These are phyloP conservation scores for Biston betularia DNA, from an alignment of 2,888 invertebrate species.

Conservation along the genomic window DNA sequence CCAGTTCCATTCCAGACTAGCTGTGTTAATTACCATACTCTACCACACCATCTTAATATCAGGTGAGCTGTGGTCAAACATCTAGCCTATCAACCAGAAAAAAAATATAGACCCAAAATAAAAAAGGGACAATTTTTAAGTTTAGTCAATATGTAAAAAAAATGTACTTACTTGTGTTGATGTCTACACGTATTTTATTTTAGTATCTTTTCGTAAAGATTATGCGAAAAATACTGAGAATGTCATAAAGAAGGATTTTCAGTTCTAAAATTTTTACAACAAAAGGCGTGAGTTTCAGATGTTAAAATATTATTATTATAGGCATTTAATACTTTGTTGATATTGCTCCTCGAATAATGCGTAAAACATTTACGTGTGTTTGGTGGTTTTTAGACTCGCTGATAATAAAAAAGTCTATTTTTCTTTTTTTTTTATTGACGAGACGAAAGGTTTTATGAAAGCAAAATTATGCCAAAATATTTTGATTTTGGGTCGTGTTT, in stretches of 20 bases:
- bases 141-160: no score
- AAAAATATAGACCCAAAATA: no score
- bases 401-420: conserved; percentile 34
- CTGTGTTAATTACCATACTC: no score
- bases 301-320: conserved; percentile 21
- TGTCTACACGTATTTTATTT: background rate
- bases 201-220: background rate
- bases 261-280: conserved; percentile 13
- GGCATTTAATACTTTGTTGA: conserved; percentile 20
- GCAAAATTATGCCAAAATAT: conserved; percentile 18
- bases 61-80: no score
- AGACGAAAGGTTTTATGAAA: conserved; percentile 29
- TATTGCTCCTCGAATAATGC: conserved; percentile 24
- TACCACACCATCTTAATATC: no score
- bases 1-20: no score
- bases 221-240: background rate
- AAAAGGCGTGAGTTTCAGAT: conserved; percentile 5
- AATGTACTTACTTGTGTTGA: no score
- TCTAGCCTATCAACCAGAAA: no score
- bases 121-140: no score
- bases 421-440: conserved; percentile 29
- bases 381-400: conserved; percentile 26
- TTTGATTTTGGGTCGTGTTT: conserved; percentile 21
- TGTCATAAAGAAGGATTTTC: conserved; percentile 7
- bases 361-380: conserved; percentile 34